phyloP scores from a whole-genome alignment of 2,113 vertebrate genomes.

The Callaeas wilsoni region DNA sequence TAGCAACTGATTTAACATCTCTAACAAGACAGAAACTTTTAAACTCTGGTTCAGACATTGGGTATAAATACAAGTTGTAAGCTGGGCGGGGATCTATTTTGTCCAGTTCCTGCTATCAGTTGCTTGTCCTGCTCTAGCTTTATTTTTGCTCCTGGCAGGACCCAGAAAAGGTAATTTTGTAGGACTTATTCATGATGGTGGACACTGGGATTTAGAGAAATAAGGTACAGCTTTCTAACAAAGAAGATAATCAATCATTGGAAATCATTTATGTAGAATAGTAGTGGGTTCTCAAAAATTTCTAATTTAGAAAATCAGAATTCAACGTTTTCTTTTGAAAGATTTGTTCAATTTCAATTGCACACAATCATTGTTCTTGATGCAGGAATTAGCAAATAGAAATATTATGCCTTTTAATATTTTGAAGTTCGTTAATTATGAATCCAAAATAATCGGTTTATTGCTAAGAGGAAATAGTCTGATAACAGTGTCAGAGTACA shows the following conservation, averaged over 20 bases:
- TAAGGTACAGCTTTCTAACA: background rate
- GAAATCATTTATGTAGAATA: background rate
- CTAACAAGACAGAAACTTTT: background rate
- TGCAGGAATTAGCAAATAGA: background rate
- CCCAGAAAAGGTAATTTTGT: background rate
- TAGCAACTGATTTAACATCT: background rate
- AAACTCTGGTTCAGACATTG: background rate
- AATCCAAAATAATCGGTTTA: background rate
- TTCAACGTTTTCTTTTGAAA: background rate
- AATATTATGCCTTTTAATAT: background rate
- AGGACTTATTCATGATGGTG: background rate
- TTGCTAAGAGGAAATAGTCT: background rate
- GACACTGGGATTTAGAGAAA: background rate
- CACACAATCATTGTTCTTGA: background rate
- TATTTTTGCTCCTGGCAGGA: background rate
- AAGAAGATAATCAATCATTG: background rate
- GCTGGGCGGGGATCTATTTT: background rate
- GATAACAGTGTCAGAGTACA: background rate
- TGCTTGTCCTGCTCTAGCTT: background rate
- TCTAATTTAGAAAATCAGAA: background rate
- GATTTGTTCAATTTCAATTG: background rate
- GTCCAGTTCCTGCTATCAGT: background rate
- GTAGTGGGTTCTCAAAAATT: background rate
- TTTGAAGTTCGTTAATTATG: background rate
- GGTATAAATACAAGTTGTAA: background rate